Evolutionary conservation across 2,888 invertebrate genomes (phyloP), one percentile per base, ranked within the genome.

Genomic region (Sminthurides aquaticus): DNA sequence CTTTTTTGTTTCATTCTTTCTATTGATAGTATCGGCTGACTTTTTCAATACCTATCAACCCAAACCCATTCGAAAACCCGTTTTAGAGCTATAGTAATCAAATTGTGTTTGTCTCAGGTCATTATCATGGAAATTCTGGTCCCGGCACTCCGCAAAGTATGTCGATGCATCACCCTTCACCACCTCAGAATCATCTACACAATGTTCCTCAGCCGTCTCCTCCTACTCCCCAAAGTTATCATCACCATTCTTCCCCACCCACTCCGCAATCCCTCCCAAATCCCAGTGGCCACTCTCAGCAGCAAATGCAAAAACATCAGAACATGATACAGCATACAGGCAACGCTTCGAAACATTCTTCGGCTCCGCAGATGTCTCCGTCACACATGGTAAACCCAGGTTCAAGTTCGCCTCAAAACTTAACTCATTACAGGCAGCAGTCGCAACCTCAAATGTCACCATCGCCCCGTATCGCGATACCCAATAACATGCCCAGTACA

Each of bases 141-240:
- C 74, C 74, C 2, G 59, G 69, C 1, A 74, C 74, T 1, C 74
- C 74, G 18, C 73, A 74, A 61, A 68, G 67, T 24, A 66, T 71
- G 62, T 69, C 70, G 20, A 62, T 71, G 64, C 74, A 71, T 64
- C 68, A 67, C 58, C 67, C 67, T 11, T 76, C 83, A 82, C 77
- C 85, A 84, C 78, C 85, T 86, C 72, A 76, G 22, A 67, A 62
- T 66, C 69, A 61, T 52, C 66, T 52, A 49, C 60, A 60, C 60
- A 67, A 57, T 49, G 54, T 63, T n/a, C 66, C 69, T 49, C 71
- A 68, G 22, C 75, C 74, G 28, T 64, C 67, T 43, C 72, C 74
- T 27, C 71, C 72, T 18, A 70, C 74, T 28, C 71, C 72, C 8
- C 70, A 69, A 56, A 69, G 52, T 65, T 70, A 72, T 61, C 70